Conservation (phyloP, 2,888 invertebrate genomes). For the Cantharis nigra region DNA sequence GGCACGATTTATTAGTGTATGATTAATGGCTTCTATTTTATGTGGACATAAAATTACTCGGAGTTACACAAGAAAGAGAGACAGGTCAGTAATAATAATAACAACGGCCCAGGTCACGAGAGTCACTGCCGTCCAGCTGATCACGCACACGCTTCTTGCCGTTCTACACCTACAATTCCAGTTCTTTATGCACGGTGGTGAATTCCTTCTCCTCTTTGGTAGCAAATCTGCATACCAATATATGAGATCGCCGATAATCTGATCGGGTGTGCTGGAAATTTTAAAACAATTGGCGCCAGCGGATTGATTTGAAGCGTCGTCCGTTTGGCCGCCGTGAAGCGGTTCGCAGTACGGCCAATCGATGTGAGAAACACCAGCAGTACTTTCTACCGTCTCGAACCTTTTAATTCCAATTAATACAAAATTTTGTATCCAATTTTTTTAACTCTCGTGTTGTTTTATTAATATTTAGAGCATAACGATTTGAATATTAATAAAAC, state of each 20-base stretch:
- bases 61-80: conserved; percentile 48
- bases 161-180: conserved; percentile 30
- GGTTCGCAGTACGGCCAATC: not conserved
- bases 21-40: conserved; percentile 34
- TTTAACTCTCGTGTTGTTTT: not conserved
- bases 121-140: conserved; percentile 48
- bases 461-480: conserved; percentile 4
- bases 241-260: not conserved
- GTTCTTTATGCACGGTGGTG: conserved; percentile 10
- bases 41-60: conserved; percentile 46
- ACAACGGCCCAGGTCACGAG: conserved; percentile 49
- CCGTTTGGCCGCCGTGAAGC: not conserved
- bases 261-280: not conserved
- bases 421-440: not conserved
- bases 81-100: conserved; percentile 46
- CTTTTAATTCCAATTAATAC: not conserved
- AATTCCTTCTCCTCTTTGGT: not conserved
- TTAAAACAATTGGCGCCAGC: not conserved
- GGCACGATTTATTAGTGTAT: conserved; percentile 7
- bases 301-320: not conserved
- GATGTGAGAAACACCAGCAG: not conserved
- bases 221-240: not conserved
- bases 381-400: not conserved
- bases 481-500: not conserved
- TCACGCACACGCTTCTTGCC: conserved; percentile 44